Evolutionary conservation across 2,888 invertebrate genomes (phyloP).

Genomic region (Ormyrus thymus): DNA sequence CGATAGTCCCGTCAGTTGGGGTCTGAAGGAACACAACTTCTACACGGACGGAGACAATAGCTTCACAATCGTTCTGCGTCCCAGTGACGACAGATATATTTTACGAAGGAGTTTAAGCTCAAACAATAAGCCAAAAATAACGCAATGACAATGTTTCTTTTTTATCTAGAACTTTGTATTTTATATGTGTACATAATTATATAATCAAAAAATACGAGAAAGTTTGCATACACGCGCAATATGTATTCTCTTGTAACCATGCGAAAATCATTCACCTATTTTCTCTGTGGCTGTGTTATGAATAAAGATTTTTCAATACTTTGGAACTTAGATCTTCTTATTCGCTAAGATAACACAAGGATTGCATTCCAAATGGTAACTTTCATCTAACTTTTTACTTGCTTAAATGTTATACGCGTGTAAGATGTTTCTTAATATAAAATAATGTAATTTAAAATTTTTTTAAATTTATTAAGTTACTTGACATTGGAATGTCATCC

Average conservation of each 20-base stretch:
- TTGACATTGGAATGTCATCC: conserved; percentile 18
- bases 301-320: conserved; percentile 55
- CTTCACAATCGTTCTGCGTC: conserved; percentile 74
- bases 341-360: conserved; percentile 9
- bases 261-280: conserved; percentile 44
- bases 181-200: conserved; percentile 51
- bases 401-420: no score
- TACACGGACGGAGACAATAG: conserved; percentile 77
- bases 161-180: conserved; percentile 46
- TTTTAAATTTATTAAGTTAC: neutral
- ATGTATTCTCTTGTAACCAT: conserved; percentile 35
- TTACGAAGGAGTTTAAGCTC: conserved; percentile 72
- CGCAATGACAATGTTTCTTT: conserved; percentile 41
- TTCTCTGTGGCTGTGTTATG: conserved; percentile 52
- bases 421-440: no score
- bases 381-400: neutral
- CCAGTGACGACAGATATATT: conserved; percentile 64
- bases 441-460: no score
- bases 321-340: conserved; percentile 42
- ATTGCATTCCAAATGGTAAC: conserved; percentile 19
- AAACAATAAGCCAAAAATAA: conserved; percentile 68
- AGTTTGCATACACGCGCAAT: conserved; percentile 29
- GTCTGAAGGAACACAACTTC: conserved; percentile 75
- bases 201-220: conserved; percentile 40
- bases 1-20: conserved; percentile 77